Base-by-base conservation (phyloP, 1,140 invertebrate genomes). In the Aphelenchoides avenae region DNA sequence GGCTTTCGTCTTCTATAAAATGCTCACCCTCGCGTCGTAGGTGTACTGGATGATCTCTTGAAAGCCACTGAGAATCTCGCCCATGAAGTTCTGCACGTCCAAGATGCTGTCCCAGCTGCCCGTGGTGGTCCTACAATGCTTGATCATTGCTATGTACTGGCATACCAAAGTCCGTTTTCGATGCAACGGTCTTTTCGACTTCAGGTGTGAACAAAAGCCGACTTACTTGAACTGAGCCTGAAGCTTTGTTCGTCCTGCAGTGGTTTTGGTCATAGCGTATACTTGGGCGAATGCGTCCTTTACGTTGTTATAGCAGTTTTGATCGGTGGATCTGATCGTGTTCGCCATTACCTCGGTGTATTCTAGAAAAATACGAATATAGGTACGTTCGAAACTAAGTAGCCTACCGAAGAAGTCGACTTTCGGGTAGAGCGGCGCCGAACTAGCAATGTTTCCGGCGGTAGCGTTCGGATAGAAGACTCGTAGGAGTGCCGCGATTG, bases 31-130 rank as follows among this genome's bases (percentile, higher is more conserved):
- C n/a, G n/a, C n/a, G 46, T 57, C 55, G 26, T 33, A 62, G 24
- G 54, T 57, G 20, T 66, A 65, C 30, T 63, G 61, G 3, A 68
- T 43, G 31, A 63, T 48, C 18, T 55, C 64, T 34, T 63, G 61
- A 27, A 65, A 63, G 9, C 41, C 29, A 27, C 26, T 30, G 33
- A 63, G 67, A 29, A 63, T 56, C n/a, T 53, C 5, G 46, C 44
- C 33, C 15, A 47, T 34, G 11, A 40, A 11, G 2, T n/a, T 67
- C 1, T 4, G 29, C 7, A 22, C 24, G 18, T 67, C 24, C 22
- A 37, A n/a, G 6, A 15, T 4, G 62, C 18, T 11, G 27, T 31
- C 13, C 3, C 22, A 57, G 3, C 29, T 20, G 2, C 26, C 18
- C 7, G n/a, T n/a, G n/a, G n/a, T n/a, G n/a, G n/a, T n/a, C n/a